These are phyloP conservation scores for Drosophila tristis DNA, from an alignment of 1,140 invertebrate species.

Conservation along the genomic window DNA sequence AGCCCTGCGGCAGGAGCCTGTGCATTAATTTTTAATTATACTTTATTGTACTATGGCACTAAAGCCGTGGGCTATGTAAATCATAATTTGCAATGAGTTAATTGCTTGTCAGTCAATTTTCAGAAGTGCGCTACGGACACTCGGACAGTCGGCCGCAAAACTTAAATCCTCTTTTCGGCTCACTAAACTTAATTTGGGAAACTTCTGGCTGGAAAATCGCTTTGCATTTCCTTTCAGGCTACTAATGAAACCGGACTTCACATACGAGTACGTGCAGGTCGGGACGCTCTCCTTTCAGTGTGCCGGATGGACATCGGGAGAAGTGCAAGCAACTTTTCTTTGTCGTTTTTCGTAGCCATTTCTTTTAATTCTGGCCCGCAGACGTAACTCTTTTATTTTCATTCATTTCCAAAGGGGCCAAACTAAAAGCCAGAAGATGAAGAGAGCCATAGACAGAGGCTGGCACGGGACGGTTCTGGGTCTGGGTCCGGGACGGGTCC, in stretches of 20 bases:
- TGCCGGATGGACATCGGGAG: conserved; percentile 32
- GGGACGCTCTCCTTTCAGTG: too few species aligned
- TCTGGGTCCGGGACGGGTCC: too few species aligned
- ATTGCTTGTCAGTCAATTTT: conserved; percentile 50
- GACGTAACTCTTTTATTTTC: conserved; percentile 59
- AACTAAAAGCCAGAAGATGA: conserved; percentile 1
- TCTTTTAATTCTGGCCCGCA: conserved; percentile 54
- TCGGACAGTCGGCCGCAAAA: conserved; percentile 1
- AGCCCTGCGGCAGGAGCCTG: conserved; percentile 29
- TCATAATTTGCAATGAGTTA: conserved; percentile 31
- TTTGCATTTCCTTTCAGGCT: conserved; percentile 52
- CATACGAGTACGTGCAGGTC: conserved; percentile 4
- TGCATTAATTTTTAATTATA: conserved; percentile 65
- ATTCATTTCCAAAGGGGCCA: conserved; percentile 21
- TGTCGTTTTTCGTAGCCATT: conserved; percentile 14
- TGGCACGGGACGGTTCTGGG: too few species aligned
- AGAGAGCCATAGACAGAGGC: background rate
- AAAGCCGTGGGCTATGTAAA: conserved; percentile 16
- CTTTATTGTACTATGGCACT: conserved; percentile 35
- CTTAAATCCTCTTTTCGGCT: conserved; percentile 50
- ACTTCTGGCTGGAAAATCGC: conserved; percentile 38
- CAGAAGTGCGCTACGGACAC: background rate
- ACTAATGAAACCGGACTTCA: conserved; percentile 41
- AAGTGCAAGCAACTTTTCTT: conserved; percentile 41
- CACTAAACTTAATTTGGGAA: conserved; percentile 34